phyloP scores from a whole-genome alignment of 2,113 vertebrate species.

The Ovibos moschatus region DNA sequence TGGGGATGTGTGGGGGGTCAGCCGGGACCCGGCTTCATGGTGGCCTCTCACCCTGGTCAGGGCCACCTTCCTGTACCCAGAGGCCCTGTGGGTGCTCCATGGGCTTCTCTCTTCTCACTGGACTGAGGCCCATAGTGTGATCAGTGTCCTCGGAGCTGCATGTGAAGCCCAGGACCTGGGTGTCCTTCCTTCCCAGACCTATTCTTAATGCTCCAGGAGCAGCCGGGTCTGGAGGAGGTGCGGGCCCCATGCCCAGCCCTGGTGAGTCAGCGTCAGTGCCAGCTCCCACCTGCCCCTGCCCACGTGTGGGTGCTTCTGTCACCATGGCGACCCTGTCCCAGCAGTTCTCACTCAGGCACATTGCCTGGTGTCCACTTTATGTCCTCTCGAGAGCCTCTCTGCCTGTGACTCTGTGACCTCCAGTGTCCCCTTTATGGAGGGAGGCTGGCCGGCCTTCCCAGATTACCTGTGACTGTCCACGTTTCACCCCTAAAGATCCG shows the following conservation, averaged over 20 bases:
- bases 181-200: neutral
- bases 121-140: neutral
- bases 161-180: neutral
- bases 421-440: neutral
- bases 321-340: neutral
- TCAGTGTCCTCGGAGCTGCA: neutral
- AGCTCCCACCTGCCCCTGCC: neutral
- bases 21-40: rapidly evolving
- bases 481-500: neutral
- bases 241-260: neutral
- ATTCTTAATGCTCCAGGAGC: neutral
- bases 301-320: neutral
- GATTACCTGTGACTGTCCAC: too few species aligned
- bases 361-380: neutral
- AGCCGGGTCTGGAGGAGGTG: neutral
- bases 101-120: neutral
- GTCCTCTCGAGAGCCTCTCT: neutral
- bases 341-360: neutral
- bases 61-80: neutral
- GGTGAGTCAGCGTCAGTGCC: neutral
- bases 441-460: neutral
- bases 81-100: neutral
- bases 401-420: neutral
- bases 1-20: neutral
- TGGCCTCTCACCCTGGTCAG: neutral